Percentiles rank a stretch among this genome's conserved stretches.
Conservation (phyloP, 2,888 invertebrate species). For the Lithophane leautieri region DNA sequence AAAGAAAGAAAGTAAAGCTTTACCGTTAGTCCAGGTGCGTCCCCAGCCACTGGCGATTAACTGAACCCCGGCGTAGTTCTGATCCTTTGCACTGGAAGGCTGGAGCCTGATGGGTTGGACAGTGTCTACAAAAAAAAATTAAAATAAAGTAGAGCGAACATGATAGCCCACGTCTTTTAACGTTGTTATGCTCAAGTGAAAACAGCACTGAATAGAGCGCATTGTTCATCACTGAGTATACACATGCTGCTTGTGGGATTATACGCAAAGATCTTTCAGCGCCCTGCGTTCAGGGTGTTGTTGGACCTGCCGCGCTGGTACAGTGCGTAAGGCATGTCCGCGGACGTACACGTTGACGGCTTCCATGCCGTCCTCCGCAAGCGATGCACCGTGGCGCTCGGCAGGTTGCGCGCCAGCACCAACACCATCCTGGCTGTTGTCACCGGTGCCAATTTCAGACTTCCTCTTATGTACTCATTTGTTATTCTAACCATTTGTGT, state of each 20-base stretch:
- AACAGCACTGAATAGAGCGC: neutral
- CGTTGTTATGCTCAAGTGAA: neutral
- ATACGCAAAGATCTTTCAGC: neutral
- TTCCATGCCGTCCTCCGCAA: no score
- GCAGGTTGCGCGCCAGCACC: neutral
- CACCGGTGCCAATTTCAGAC: no score
- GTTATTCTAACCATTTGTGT: no score
- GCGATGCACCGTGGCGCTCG: neutral
- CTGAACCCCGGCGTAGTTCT: conserved; percentile 33
- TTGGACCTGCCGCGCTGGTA: no score
- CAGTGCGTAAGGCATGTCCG: no score
- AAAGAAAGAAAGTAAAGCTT: neutral
- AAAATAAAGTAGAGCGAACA: neutral
- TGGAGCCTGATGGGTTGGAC: conserved; percentile 63
- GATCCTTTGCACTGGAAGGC: conserved; percentile 40
- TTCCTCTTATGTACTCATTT: no score
- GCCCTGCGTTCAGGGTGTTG: neutral
- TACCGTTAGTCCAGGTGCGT: conserved; percentile 65
- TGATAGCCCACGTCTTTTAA: neutral
- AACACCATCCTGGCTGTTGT: neutral
- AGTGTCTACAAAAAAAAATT: conserved; percentile 34
- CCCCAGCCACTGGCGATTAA: conserved; percentile 65
- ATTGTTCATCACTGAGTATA: neutral
- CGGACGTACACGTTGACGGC: no score
- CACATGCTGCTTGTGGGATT: neutral